phyloP scores from a whole-genome alignment of 2,113 vertebrate species.

The Scartelaos histophorus region DNA sequence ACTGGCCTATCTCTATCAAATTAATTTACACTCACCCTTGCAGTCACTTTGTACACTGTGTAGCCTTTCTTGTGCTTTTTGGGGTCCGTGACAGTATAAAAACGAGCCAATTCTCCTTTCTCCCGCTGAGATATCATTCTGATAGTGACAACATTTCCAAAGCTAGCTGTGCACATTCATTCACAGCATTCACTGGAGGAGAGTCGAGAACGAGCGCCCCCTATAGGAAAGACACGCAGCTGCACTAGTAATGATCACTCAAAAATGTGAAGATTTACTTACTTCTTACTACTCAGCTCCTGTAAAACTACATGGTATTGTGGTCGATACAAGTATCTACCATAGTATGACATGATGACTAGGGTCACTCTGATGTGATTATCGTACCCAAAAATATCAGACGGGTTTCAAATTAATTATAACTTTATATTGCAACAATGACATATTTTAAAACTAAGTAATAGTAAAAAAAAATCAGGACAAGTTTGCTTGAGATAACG shows the following conservation, averaged over 20 bases:
- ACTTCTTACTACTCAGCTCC: too few relatives aligned
- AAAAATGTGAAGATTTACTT: background rate
- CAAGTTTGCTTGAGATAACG: background rate
- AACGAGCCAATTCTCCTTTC: constrained; percentile 89
- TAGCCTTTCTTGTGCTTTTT: constrained; percentile 89
- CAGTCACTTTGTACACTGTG: constrained; percentile 96
- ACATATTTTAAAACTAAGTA: too few relatives aligned
- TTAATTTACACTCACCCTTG: constrained; percentile 82
- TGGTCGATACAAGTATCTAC: too few relatives aligned
- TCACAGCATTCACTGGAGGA: constrained; percentile 12
- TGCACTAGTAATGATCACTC: background rate
- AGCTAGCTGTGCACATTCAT: constrained; percentile 60
- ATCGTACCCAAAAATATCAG: too few relatives aligned
- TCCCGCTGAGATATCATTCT: constrained; percentile 90
- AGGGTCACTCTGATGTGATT: too few relatives aligned
- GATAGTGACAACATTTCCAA: constrained; percentile 71
- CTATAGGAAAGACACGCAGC: background rate
- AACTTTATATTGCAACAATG: too few relatives aligned
- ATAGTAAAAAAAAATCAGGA: background rate
- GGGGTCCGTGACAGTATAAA: constrained; percentile 96
- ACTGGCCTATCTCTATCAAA: background rate
- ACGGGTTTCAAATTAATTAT: too few relatives aligned
- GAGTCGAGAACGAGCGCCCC: constrained; percentile 12
- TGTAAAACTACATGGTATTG: too few relatives aligned
- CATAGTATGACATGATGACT: too few relatives aligned